Evolutionary conservation across 1,140 invertebrate genomes (phyloP).

Genomic region (Bacillus rossius): DNA sequence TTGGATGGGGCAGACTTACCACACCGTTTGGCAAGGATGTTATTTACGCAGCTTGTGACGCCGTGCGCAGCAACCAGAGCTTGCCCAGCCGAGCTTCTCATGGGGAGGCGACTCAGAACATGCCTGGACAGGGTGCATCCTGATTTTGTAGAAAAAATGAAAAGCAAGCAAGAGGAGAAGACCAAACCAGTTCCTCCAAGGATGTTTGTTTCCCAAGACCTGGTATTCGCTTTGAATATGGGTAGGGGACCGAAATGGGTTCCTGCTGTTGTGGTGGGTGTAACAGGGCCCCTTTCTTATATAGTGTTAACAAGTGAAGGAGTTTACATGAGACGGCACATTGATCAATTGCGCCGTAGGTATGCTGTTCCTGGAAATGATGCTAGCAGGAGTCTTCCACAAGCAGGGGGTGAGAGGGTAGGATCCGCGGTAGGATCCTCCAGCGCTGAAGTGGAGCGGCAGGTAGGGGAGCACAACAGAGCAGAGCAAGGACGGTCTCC

Average conservation of each 20-base stretch:
- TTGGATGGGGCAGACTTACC: conserved; percentile 5
- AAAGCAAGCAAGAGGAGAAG: neutral
- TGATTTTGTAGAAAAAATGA: neutral
- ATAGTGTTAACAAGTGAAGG: neutral
- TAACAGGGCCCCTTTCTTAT: neutral
- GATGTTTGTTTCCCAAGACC: neutral
- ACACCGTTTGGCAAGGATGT: neutral
- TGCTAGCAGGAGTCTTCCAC: no score
- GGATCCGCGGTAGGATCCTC: no score
- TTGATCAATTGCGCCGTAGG: neutral
- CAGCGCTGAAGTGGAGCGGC: no score
- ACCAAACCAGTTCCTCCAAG: neutral
- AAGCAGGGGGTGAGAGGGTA: no score
- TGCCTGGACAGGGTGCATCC: conserved; percentile 1
- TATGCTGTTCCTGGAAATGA: no score
- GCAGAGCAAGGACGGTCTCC: no score
- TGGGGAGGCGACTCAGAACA: conserved; percentile 4
- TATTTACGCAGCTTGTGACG: neutral
- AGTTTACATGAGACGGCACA: neutral
- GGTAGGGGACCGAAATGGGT: neutral
- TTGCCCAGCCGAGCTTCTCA: conserved; percentile 18
- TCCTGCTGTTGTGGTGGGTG: neutral
- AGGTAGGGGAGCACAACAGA: no score
- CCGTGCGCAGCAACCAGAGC: neutral
- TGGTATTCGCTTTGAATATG: neutral